Conservation (phyloP, 2,113 vertebrate species). For the zebrafish (Danio rerio) region GRCz12tu NC_133177.1:33377001-33377500, state of each 20-base stretch:
- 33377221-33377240: not conserved
- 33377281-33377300: not conserved
- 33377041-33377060: not conserved
- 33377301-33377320: not conserved
- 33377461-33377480: constrained; percentile 46
- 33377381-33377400: constrained; percentile 44
- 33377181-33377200: too few relatives aligned
- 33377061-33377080: not conserved
- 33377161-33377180: too few relatives aligned
- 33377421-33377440: constrained; percentile 51
- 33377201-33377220: not conserved
- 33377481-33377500: constrained; percentile 54
- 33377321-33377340: constrained; percentile 16
- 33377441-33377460: constrained; percentile 35
- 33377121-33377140: too few relatives aligned
- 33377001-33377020: too few relatives aligned
- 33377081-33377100: not conserved
- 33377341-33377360: constrained; percentile 13
- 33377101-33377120: too few relatives aligned
- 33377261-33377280: not conserved
- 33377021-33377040: too few relatives aligned
- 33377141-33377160: too few relatives aligned
- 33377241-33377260: not conserved
- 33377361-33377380: constrained; percentile 14
- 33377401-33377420: constrained; percentile 57